Evolutionary conservation across 2,113 vertebrate genomes (phyloP), one percentile per base, ranked within the genome.

Genomic region (Grus americana): DNA sequence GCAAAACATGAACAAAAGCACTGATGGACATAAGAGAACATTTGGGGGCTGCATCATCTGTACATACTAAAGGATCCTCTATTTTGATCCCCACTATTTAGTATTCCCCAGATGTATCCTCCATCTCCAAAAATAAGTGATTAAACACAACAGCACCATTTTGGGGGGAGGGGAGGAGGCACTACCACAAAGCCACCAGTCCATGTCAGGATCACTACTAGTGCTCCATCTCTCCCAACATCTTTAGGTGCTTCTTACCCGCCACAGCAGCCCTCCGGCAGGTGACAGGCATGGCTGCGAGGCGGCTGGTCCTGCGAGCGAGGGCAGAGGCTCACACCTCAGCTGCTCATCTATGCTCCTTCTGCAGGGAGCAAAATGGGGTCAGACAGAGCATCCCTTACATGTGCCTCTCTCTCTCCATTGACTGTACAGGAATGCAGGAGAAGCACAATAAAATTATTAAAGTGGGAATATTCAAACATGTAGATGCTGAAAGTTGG

Each of bases 231-330:
- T 61, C 80, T 76, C 58, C 44, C 32, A n/a, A 34, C 21, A 70
- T 22, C 46, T 52, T 75, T 9, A 76, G 54, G 10, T 12, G 23
- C 38, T 86, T n/a, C 46, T 21, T 26, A 50, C 10, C 42, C 40
- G 5, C 23, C 19, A 23, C n/a, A 81, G n/a, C 50, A 66, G 24
- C 9, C 12, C 47, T 44, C 68, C 47, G 40, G 29, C 63, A 90
- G 30, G 36, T 1, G 0, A n/a, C 21, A 36, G 19, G 34, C 40
- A 32, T 0, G 1, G 30, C 82, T 82, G 40, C 0, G 0, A 86
- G 42, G 62, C 3, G 2, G 30, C 23, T 4, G 1, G 7, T 73
- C 55, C 59, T 47, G 36, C 3, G 8, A 66, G 55, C 0, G 0
- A 73, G 61, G 36, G 17, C 40, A 65, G 46, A 47, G 27, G 27